Evolutionary conservation across 23 tunicate species (phyloP).

Genomic region (Styela clava): DNA sequence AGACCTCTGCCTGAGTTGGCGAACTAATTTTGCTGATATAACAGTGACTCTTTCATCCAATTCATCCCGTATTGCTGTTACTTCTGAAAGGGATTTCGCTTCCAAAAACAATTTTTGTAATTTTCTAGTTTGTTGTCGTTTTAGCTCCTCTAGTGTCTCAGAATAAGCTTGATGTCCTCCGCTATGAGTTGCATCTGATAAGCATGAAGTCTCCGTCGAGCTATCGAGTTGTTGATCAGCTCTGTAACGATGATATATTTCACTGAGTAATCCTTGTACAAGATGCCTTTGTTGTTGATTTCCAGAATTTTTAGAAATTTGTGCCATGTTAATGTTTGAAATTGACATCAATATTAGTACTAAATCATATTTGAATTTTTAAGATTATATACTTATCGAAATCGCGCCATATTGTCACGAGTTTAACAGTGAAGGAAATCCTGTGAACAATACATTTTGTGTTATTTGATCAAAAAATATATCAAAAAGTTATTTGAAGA

Average conservation of each 20-base stretch:
- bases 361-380: too few relatives aligned
- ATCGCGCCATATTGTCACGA: too few relatives aligned
- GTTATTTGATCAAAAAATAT: too few relatives aligned
- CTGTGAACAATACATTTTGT: too few relatives aligned
- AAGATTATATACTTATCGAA: too few relatives aligned
- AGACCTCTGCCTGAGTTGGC: slow-evolving; percentile 74
- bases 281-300: slow-evolving; percentile 39
- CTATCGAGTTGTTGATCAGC: slow-evolving; percentile 71
- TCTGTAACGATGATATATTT: slow-evolving; percentile 74
- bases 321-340: too few relatives aligned
- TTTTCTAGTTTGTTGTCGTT: slow-evolving; percentile 46
- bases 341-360: too few relatives aligned
- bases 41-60: slow-evolving; percentile 67
- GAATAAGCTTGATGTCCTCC: slow-evolving; percentile 32
- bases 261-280: slow-evolving; percentile 84
- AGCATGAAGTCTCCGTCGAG: slow-evolving; percentile 82
- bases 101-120: slow-evolving; percentile 47
- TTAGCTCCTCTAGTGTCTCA: slow-evolving; percentile 22
- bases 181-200: slow-evolving; percentile 57
- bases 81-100: slow-evolving; percentile 43
- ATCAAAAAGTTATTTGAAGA: too few relatives aligned
- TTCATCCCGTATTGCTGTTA: slow-evolving; percentile 29
- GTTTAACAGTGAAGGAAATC: too few relatives aligned
- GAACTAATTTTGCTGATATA: slow-evolving; percentile 80
- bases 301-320: background rate